These are phyloP conservation scores for Diarsia rubi DNA, from an alignment of 2,888 invertebrate species.

Conservation along the genomic window DNA sequence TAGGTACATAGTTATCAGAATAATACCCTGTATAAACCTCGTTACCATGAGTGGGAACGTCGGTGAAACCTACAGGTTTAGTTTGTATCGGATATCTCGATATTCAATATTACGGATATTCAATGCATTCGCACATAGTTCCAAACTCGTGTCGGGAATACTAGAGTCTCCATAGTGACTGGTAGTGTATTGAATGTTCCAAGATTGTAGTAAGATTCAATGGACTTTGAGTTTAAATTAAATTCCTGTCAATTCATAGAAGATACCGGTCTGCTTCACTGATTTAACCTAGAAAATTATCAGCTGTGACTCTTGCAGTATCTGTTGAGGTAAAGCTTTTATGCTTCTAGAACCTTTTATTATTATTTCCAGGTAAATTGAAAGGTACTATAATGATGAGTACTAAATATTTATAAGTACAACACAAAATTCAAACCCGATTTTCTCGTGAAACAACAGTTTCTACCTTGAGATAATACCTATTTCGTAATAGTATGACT, in stretches of 20 bases:
- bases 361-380: not conserved
- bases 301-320: not conserved
- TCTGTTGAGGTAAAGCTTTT: not conserved
- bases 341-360: not conserved
- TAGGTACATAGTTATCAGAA: conserved; percentile 3
- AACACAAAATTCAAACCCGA: too few species aligned
- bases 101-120: conserved; percentile 19
- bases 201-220: not conserved
- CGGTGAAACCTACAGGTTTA: conserved; percentile 5
- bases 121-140: conserved; percentile 23
- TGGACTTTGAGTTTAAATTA: conserved; percentile 13
- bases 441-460: too few species aligned
- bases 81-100: conserved; percentile 19
- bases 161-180: not conserved
- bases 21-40: conserved; percentile 7
- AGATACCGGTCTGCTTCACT: not conserved
- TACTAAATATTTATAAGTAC: too few species aligned
- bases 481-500: too few species aligned
- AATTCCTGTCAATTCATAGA: conserved; percentile 23
- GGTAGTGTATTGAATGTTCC: not conserved
- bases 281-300: not conserved
- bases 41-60: conserved; percentile 40
- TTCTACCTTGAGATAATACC: too few species aligned
- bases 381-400: too few species aligned
- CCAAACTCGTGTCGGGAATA: conserved; percentile 32